phyloP scores from a whole-genome alignment of 2,888 invertebrate genomes.

The Leptarthrus brevirostris region DNA sequence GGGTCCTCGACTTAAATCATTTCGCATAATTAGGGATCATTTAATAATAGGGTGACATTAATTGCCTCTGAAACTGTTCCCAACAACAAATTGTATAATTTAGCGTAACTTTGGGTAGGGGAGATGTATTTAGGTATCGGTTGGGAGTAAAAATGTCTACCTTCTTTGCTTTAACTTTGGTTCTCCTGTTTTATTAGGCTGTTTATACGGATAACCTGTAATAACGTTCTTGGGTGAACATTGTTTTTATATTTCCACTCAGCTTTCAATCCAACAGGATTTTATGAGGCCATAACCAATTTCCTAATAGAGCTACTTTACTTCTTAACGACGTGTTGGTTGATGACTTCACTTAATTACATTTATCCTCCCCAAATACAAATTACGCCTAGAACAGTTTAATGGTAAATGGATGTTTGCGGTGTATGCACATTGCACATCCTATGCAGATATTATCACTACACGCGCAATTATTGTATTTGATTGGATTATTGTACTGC shows the following conservation, averaged over 20 bases:
- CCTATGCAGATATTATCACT: too few species aligned
- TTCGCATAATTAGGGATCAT: conserved; percentile 68
- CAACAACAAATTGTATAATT: conserved; percentile 39
- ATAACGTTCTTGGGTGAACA: too few species aligned
- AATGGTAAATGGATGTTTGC: too few species aligned
- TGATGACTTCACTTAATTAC: too few species aligned
- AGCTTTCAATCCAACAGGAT: neutral
- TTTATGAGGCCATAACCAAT: neutral
- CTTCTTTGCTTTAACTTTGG: neutral
- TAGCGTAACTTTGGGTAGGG: neutral
- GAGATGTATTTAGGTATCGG: neutral
- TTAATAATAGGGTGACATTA: conserved; percentile 68
- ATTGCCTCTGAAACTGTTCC: conserved; percentile 60
- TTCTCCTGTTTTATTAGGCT: conserved; percentile 9
- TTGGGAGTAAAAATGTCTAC: conserved; percentile 1
- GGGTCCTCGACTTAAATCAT: conserved; percentile 61
- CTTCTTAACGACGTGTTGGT: too few species aligned
- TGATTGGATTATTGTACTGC: too few species aligned
- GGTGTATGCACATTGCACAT: too few species aligned
- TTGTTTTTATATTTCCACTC: too few species aligned
- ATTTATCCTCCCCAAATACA: too few species aligned
- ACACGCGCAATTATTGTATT: too few species aligned
- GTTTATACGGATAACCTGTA: conserved; percentile 12
- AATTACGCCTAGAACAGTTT: too few species aligned
- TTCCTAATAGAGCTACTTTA: too few species aligned